Evolutionary conservation across 2,113 vertebrate species (phyloP), one percentile per base, ranked within the genome.

Genomic region (Cinclus mexicanus): DNA sequence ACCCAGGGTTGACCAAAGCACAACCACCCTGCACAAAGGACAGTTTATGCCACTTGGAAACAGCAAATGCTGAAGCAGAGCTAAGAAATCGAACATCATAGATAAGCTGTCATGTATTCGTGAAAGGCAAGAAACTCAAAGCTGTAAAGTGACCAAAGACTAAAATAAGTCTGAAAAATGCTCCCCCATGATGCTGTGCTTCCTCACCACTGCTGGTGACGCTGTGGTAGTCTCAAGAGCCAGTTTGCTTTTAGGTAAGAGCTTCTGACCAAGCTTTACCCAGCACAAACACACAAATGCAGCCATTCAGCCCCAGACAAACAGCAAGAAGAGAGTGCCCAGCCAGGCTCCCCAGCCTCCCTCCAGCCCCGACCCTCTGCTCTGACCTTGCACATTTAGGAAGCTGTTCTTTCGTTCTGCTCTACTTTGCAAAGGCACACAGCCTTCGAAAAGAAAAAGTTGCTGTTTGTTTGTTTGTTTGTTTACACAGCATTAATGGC

Each of bases 371-470:
- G 2, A 47, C 14, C 83, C 81, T 60, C 87, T 23, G 56, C 93
- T 68, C 68, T 37, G 84, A 78, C 89, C 93, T 9, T 26, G 72
- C 76, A 26, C 41, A 2, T 60, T 69, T 76, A 21, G 78, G 94
- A 89, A 91, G 78, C 84, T 64, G 85, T 91, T 82, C 91, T 82
- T 89, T 44, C n/a, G 6, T 79, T 65, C 94, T 95, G 81, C 87
- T 85, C 93, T 46, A 33, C 87, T 87, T 87, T 86, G 74, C 87
- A 72, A 83, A 93, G 74, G 69, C 72, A 55, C 3, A 14, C 61
- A 35, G 87, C 80, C 57, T 64, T 24, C 5, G 7, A 57, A 81
- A 83, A 39, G 71, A 11, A 75, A 75, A 89, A 72, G 87, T 46
- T 46, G 72, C 74, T 70, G 74, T 44, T 91, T 84, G 88, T 74